Conservation (phyloP, 1,140 invertebrate species). For the Glomeris maerens region DNA sequence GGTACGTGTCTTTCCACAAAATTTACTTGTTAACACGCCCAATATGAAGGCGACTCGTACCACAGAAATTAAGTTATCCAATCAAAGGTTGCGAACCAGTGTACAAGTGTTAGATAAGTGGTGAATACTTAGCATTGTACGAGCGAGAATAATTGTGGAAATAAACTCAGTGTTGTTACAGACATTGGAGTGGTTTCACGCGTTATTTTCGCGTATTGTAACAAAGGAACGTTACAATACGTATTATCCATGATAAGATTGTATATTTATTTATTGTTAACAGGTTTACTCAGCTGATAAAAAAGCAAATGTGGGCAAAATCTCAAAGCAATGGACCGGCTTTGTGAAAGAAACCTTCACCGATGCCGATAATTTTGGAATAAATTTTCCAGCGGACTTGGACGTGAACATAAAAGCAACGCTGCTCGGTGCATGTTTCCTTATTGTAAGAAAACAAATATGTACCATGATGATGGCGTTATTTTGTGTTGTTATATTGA, state of each 20-base stretch:
- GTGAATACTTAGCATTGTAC: too few species aligned
- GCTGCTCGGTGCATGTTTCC: slow-evolving; percentile 33
- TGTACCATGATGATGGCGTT: neutral
- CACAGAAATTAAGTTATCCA: too few species aligned
- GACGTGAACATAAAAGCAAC: slow-evolving; percentile 34
- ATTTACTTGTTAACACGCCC: neutral
- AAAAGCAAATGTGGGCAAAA: slow-evolving; percentile 28
- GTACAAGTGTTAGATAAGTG: too few species aligned
- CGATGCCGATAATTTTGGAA: slow-evolving; percentile 35
- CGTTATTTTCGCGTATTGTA: too few species aligned
- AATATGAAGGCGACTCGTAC: neutral
- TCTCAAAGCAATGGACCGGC: slow-evolving; percentile 35
- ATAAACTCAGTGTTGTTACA: too few species aligned
- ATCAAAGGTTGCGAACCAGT: too few species aligned
- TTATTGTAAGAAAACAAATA: slow-evolving; percentile 27
- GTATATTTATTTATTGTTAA: neutral
- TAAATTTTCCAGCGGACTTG: slow-evolving; percentile 33
- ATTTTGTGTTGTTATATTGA: neutral
- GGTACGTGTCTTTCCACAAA: slow-evolving; percentile 27
- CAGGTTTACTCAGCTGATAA: slow-evolving; percentile 20
- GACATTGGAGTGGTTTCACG: too few species aligned
- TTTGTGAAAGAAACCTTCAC: slow-evolving; percentile 33
- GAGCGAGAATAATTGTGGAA: too few species aligned
- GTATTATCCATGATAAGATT: too few species aligned
- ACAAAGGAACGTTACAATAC: too few species aligned